Conservation (phyloP, 2,797 vertebrate species). For the Synaphobranchus kaupii region DNA sequence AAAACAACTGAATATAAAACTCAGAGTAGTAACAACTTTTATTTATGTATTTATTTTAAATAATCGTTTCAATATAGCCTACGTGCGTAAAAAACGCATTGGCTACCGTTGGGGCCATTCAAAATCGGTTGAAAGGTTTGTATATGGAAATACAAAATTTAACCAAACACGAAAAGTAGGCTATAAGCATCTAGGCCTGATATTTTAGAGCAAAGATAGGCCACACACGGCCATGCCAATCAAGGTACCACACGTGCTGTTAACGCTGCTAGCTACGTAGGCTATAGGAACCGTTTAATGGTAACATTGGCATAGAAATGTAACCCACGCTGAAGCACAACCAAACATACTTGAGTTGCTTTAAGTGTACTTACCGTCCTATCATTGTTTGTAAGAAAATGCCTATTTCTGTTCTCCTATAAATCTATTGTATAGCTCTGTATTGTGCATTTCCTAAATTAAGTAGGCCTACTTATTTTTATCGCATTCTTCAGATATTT, state of each 20-base stretch:
- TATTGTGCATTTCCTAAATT: neutral
- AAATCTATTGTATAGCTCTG: too few relatives aligned
- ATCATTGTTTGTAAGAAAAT: neutral
- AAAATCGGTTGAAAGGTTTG: neutral
- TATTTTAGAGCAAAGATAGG: too few relatives aligned
- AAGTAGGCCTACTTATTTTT: neutral
- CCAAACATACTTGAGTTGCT: neutral
- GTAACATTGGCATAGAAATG: neutral
- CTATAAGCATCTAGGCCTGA: too few relatives aligned
- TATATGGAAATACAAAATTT: neutral
- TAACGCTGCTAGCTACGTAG: too few relatives aligned
- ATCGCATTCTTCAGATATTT: neutral
- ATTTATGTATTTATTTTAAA: neutral
- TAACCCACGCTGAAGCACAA: neutral
- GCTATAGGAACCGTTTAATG: too few relatives aligned
- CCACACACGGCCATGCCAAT: too few relatives aligned
- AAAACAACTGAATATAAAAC: neutral
- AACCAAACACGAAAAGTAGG: too few relatives aligned
- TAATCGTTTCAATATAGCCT: neutral
- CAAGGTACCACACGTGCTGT: too few relatives aligned
- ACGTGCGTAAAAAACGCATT: neutral
- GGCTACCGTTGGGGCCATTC: too few relatives aligned
- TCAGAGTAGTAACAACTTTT: neutral
- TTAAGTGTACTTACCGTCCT: neutral
- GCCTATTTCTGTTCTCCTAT: neutral